Conservation (phyloP, 2,797 vertebrate species). For the Chelonia mydas region DNA sequence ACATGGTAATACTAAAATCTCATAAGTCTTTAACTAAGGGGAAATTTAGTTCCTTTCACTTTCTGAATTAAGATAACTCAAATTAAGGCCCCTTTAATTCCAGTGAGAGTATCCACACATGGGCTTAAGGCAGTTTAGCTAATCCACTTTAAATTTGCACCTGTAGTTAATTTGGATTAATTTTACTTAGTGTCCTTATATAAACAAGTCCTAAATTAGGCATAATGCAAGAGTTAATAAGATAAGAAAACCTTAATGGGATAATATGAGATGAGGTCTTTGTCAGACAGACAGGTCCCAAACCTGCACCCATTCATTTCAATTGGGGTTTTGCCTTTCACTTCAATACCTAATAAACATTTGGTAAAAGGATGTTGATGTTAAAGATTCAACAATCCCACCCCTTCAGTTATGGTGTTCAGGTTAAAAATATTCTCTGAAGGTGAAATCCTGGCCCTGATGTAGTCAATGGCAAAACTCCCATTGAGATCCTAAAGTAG, state of each 20-base stretch:
- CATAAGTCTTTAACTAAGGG: not conserved
- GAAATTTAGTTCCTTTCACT: not conserved
- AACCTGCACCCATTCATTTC: not conserved
- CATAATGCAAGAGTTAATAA: not conserved
- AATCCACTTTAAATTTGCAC: not conserved
- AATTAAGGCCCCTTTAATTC: not conserved
- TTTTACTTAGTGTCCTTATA: not conserved
- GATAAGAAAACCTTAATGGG: not conserved
- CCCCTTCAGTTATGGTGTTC: not conserved
- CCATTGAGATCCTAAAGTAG: not conserved
- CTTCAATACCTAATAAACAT: conserved; percentile 35
- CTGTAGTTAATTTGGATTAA: too few relatives aligned
- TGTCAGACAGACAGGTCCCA: conserved; percentile 67
- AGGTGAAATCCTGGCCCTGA: not conserved
- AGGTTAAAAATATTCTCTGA: not conserved
- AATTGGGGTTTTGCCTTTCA: not conserved
- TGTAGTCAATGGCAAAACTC: not conserved
- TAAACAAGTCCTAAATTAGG: not conserved
- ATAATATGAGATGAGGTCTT: not conserved
- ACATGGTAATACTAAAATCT: not conserved
- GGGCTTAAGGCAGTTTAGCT: not conserved
- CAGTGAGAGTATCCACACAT: not conserved
- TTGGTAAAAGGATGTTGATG: conserved; percentile 41
- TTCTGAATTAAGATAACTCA: not conserved
- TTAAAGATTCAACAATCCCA: not conserved